A percentile compares a stretch with the other conserved stretches of the same genome.
These are phyloP conservation scores for Caenorhabditis plicata DNA, from an alignment of 2,888 invertebrate genomes.

Conservation along the genomic window DNA sequence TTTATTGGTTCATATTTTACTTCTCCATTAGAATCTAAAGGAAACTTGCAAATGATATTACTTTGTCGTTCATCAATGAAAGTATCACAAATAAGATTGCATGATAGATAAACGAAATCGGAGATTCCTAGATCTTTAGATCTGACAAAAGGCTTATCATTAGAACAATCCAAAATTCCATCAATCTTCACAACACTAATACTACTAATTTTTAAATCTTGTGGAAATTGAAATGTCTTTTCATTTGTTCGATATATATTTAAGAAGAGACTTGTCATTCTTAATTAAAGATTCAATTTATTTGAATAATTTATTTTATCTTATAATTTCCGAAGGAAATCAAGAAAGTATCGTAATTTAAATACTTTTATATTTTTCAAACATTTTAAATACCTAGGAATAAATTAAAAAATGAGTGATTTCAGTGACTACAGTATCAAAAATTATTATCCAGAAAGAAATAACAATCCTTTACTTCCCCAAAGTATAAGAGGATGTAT, in stretches of 20 bases:
- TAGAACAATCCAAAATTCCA: constrained; percentile 5
- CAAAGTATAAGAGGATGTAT: constrained; percentile 47
- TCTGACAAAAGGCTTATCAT: neutral
- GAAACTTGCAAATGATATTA: constrained; percentile 7
- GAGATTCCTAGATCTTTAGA: neutral
- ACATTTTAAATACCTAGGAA: neutral
- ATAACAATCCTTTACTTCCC: constrained; percentile 38
- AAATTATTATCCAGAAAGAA: constrained; percentile 37
- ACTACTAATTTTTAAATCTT: constrained; percentile 7
- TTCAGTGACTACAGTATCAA: constrained; percentile 23
- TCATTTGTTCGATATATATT: too few species aligned
- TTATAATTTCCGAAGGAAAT: too few species aligned
- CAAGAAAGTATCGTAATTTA: too few species aligned
- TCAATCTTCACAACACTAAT: constrained; percentile 16
- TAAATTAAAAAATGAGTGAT: constrained; percentile 7
- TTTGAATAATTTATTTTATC: too few species aligned
- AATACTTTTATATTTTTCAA: too few species aligned
- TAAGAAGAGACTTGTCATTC: too few species aligned
- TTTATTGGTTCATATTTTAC: constrained; percentile 6
- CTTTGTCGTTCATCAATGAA: constrained; percentile 7
- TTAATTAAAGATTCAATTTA: too few species aligned
- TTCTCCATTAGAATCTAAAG: neutral
- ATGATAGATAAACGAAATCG: constrained; percentile 5
- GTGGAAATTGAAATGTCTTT: constrained; percentile 7
- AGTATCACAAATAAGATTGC: constrained; percentile 6